Evolutionary conservation across 2,797 vertebrate genomes (phyloP).

Genomic region (Malacoraja senta): DNA sequence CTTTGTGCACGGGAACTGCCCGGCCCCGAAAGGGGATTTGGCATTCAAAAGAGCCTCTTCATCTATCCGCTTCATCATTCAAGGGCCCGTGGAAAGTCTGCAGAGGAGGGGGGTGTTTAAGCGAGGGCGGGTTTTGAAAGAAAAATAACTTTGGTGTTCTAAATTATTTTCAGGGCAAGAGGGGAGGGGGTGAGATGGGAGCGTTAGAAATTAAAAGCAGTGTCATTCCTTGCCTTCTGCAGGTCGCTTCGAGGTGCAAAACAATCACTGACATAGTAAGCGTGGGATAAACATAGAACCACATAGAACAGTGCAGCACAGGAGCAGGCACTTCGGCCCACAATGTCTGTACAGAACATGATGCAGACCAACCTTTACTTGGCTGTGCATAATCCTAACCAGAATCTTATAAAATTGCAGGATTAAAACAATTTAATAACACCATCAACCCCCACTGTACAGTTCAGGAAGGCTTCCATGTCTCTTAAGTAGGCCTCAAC

Average conservation of each 20-base stretch:
- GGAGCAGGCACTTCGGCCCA: too few species aligned
- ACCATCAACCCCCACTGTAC: neutral
- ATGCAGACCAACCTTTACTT: too few species aligned
- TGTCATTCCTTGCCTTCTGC: neutral
- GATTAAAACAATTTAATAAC: neutral
- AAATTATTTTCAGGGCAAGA: neutral
- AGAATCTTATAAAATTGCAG: too few species aligned
- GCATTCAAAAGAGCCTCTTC: neutral
- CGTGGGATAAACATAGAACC: too few species aligned
- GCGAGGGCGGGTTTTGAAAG: neutral
- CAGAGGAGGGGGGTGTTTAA: constrained; percentile 9
- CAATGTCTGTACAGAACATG: too few species aligned
- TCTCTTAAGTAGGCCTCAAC: neutral
- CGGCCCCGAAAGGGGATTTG: neutral
- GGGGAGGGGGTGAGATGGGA: neutral
- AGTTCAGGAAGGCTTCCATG: neutral
- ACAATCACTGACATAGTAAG: neutral
- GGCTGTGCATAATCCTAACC: too few species aligned
- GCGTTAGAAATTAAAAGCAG: neutral
- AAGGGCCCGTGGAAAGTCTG: neutral
- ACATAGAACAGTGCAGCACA: neutral
- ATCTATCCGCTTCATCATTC: neutral
- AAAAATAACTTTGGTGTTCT: constrained; percentile 10
- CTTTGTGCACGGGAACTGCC: neutral
- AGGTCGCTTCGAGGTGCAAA: neutral